These are phyloP conservation scores for Sebastolobus alascanus DNA, from an alignment of 2,797 vertebrate species.

Conservation along the genomic window DNA sequence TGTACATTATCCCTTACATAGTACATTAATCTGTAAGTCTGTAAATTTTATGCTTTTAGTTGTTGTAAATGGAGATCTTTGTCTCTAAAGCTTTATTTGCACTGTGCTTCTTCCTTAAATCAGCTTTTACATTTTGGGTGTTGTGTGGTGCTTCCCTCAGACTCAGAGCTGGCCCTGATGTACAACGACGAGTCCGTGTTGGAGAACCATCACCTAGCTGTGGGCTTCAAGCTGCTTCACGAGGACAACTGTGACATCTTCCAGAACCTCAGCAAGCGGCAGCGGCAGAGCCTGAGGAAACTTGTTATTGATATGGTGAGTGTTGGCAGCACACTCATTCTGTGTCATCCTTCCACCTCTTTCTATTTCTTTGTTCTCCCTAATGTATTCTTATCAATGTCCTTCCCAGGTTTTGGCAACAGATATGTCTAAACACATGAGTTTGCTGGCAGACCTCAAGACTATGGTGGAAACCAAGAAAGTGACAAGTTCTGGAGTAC, in stretches of 20 bases:
- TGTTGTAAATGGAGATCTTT: background rate
- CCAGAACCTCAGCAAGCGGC: constrained; percentile 93
- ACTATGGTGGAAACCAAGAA: constrained; percentile 99
- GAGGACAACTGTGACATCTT: constrained; percentile 97
- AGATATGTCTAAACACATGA: constrained; percentile 99
- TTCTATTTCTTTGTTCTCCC: background rate
- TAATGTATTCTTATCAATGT: background rate
- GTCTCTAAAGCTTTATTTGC: background rate
- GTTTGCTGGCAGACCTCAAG: constrained; percentile 94
- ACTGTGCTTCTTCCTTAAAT: background rate
- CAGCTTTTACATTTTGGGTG: constrained; percentile 1
- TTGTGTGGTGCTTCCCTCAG: constrained; percentile 73
- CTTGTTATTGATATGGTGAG: constrained; percentile 96
- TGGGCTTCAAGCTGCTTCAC: constrained; percentile 96
- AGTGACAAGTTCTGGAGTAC: constrained; percentile 95
- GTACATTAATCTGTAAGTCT: background rate
- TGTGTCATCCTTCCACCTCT: background rate
- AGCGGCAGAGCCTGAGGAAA: constrained; percentile 93
- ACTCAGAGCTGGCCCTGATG: constrained; percentile 96
- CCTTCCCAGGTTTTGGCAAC: constrained; percentile 92
- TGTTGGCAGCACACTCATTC: background rate
- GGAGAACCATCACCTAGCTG: constrained; percentile 96
- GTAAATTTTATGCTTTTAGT: background rate
- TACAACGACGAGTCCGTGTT: constrained; percentile 97
- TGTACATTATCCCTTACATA: background rate